Conservation (phyloP, 1,140 invertebrate species). For the Meloidogyne exigua region DNA sequence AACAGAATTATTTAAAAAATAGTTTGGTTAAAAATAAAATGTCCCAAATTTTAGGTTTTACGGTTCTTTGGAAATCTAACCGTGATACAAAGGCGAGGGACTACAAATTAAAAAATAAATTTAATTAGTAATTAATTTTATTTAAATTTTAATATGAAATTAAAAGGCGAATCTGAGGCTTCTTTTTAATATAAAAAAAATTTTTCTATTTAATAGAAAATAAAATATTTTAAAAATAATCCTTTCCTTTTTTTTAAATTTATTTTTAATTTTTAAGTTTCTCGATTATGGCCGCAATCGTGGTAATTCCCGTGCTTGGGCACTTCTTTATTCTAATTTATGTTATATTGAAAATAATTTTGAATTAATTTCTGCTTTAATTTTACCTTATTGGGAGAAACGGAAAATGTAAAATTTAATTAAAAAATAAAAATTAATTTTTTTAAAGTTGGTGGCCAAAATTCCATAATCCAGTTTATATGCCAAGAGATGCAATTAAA, state of each 20-base stretch:
- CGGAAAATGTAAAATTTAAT: conserved; percentile 18
- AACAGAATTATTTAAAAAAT: not conserved
- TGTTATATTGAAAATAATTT: conserved; percentile 21
- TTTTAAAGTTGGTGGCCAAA: conserved; percentile 18
- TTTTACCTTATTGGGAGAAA: conserved; percentile 10
- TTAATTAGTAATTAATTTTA: not conserved
- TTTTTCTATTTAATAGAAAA: too few relatives aligned
- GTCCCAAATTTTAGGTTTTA: not conserved
- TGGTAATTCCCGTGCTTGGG: conserved; percentile 14
- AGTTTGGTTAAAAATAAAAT: not conserved
- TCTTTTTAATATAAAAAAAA: too few relatives aligned
- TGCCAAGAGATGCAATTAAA: conserved; percentile 4
- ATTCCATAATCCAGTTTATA: conserved; percentile 3
- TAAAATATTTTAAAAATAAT: too few relatives aligned
- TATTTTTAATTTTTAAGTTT: not conserved
- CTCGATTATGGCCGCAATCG: conserved; percentile 21
- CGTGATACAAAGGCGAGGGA: not conserved
- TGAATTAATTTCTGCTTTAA: conserved; percentile 11
- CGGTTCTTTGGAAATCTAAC: not conserved
- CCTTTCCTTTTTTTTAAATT: too few relatives aligned
- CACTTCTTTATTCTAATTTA: conserved; percentile 15
- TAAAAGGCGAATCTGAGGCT: not conserved
- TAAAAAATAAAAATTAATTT: not conserved
- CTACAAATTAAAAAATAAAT: not conserved
- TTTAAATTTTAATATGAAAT: not conserved